Evolutionary conservation across 2,797 vertebrate genomes (phyloP).

Genomic region (Leptoclinus maculatus): DNA sequence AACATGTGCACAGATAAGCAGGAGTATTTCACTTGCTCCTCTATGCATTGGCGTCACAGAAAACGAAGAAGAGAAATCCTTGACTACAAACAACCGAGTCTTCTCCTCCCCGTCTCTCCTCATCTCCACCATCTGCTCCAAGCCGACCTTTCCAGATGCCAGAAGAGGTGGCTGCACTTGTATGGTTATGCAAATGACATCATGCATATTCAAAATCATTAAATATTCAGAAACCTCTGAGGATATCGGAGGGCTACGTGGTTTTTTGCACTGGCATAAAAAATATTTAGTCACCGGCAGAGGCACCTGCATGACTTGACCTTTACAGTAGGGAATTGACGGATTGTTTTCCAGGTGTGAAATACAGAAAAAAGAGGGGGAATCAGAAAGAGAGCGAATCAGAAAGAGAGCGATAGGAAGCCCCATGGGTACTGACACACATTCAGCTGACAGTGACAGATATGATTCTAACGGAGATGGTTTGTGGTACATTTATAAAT

Average conservation of each 20-base stretch:
- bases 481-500: constrained; percentile 57
- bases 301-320: constrained; percentile 71
- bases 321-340: constrained; percentile 67
- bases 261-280: constrained; percentile 39
- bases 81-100: constrained; percentile 54
- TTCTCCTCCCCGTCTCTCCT: constrained; percentile 26
- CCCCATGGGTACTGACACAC: constrained; percentile 72
- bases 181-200: constrained; percentile 69
- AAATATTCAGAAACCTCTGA: constrained; percentile 67
- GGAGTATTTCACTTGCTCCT: neutral
- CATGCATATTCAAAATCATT: constrained; percentile 78
- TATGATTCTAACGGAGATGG: constrained; percentile 63
- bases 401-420: constrained; percentile 19
- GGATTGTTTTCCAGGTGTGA: constrained; percentile 63
- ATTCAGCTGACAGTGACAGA: constrained; percentile 75
- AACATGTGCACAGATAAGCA: neutral
- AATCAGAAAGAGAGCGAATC: constrained; percentile 16
- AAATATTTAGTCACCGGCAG: constrained; percentile 65
- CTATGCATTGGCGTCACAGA: neutral
- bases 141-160: constrained; percentile 59
- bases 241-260: constrained; percentile 30
- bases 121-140: constrained; percentile 73
- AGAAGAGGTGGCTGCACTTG: constrained; percentile 55
- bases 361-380: constrained; percentile 24
- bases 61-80: constrained; percentile 32